Evolutionary conservation across 1,140 invertebrate genomes (phyloP).

Genomic region (Listronotus bonariensis): DNA sequence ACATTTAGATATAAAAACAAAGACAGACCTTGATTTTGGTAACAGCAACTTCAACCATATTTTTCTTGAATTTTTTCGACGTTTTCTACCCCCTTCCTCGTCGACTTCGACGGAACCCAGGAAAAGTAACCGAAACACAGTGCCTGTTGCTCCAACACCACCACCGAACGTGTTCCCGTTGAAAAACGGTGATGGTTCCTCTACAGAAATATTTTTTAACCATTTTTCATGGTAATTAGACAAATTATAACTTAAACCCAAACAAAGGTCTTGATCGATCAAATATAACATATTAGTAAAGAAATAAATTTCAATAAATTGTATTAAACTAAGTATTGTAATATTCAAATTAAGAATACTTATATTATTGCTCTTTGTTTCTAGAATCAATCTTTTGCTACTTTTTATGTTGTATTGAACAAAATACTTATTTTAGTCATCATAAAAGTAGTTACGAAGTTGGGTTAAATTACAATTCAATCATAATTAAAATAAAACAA

Average conservation of each 20-base stretch:
- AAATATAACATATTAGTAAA: too few relatives aligned
- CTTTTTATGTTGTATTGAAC: too few relatives aligned
- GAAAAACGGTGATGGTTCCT: slow-evolving; percentile 42
- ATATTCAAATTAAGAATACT: too few relatives aligned
- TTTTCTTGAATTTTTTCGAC: slow-evolving; percentile 82
- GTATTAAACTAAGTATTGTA: too few relatives aligned
- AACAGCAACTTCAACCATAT: slow-evolving; percentile 95
- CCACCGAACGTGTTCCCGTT: slow-evolving; percentile 49
- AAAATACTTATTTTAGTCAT: too few relatives aligned
- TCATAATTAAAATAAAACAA: not conserved
- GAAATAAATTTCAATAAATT: too few relatives aligned
- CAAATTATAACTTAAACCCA: not conserved
- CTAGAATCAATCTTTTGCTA: too few relatives aligned
- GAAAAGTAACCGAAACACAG: slow-evolving; percentile 80
- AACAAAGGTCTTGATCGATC: too few relatives aligned
- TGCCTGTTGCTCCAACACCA: slow-evolving; percentile 62
- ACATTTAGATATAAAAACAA: slow-evolving; percentile 15
- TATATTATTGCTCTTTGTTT: too few relatives aligned
- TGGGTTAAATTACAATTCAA: not conserved
- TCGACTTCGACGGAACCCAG: slow-evolving; percentile 84
- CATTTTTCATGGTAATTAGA: slow-evolving; percentile 17
- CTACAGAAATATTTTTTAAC: slow-evolving; percentile 45
- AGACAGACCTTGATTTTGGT: slow-evolving; percentile 90
- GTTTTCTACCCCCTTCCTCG: slow-evolving; percentile 72
- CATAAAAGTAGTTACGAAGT: not conserved